Conservation (phyloP, 37 sponge, comb jelly and placozoan species). For the Aplysina aerophoba region DNA sequence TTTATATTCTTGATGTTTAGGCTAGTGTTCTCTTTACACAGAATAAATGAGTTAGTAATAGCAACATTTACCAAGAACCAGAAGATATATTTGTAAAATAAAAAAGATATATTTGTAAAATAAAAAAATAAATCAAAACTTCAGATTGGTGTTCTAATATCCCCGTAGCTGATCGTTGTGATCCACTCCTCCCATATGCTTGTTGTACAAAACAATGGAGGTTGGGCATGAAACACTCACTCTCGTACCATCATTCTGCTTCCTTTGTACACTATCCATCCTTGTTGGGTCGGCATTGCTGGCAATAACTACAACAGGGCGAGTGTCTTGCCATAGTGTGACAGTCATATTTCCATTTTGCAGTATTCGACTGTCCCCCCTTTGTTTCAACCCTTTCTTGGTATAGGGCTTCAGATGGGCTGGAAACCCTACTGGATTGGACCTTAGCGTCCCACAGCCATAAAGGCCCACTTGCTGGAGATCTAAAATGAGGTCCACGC, state of each 20-base stretch:
- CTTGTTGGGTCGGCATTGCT: constrained; percentile 10
- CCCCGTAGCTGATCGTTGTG: constrained; percentile 29
- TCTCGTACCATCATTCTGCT: constrained; percentile 21
- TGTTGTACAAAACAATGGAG: not conserved
- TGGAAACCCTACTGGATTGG: too few relatives aligned
- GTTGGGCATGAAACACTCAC: constrained; percentile 22
- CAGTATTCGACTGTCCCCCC: constrained; percentile 16
- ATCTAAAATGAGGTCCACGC: too few relatives aligned
- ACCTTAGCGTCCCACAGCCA: too few relatives aligned
- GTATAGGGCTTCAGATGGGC: not conserved
- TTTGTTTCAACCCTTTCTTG: not conserved
- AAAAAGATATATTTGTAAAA: too few relatives aligned
- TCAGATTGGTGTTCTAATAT: constrained; percentile 24
- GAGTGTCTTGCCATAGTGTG: constrained; percentile 34
- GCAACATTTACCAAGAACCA: constrained; percentile 24
- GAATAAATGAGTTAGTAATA: constrained; percentile 30
- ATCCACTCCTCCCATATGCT: constrained; percentile 38
- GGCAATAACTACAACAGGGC: not conserved
- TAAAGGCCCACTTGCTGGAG: too few relatives aligned
- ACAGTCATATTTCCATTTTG: constrained; percentile 8
- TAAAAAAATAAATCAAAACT: too few relatives aligned
- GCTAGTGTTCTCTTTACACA: too few relatives aligned
- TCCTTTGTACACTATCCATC: not conserved
- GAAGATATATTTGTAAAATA: constrained; percentile 47
- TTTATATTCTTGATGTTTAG: too few relatives aligned